phyloP scores from a whole-genome alignment of 2,113 vertebrate genomes.

The Alosa alosa region DNA sequence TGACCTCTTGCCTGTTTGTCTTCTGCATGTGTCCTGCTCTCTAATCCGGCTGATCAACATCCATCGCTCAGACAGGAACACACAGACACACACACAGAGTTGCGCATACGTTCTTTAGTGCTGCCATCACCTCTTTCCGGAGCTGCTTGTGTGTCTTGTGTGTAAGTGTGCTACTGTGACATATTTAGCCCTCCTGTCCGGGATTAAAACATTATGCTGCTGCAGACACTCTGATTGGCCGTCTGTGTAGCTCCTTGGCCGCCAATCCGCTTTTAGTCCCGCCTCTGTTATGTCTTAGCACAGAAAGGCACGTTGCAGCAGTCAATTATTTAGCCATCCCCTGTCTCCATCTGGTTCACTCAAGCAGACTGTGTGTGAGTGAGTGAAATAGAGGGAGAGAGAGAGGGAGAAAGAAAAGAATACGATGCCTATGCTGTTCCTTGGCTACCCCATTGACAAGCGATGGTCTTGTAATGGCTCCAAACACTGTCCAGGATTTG shows the following conservation, averaged over 20 bases:
- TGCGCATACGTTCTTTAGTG: not conserved
- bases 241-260: not conserved
- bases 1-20: slow-evolving; percentile 1
- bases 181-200: slow-evolving; percentile 36
- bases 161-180: slow-evolving; percentile 36
- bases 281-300: slow-evolving; percentile 19
- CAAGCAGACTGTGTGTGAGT: not conserved
- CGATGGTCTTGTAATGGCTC: not conserved
- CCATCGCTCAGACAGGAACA: not conserved
- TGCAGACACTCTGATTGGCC: slow-evolving; percentile 29
- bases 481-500: not conserved
- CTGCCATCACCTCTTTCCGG: not conserved
- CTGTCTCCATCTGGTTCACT: slow-evolving; percentile 3
- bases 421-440: not conserved
- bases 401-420: not conserved
- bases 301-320: slow-evolving; percentile 1
- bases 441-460: not conserved
- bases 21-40: not conserved
- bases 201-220: slow-evolving; percentile 37
- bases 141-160: not conserved
- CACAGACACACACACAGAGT: not conserved
- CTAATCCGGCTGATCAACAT: not conserved
- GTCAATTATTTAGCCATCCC: slow-evolving; percentile 23
- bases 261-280: slow-evolving; percentile 31
- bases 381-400: not conserved